Percentiles rank a stretch among this genome's conserved stretches.
These are phyloP conservation scores for Aethes cnicana DNA, from an alignment of 2,888 invertebrate genomes.

Conservation along the genomic window DNA sequence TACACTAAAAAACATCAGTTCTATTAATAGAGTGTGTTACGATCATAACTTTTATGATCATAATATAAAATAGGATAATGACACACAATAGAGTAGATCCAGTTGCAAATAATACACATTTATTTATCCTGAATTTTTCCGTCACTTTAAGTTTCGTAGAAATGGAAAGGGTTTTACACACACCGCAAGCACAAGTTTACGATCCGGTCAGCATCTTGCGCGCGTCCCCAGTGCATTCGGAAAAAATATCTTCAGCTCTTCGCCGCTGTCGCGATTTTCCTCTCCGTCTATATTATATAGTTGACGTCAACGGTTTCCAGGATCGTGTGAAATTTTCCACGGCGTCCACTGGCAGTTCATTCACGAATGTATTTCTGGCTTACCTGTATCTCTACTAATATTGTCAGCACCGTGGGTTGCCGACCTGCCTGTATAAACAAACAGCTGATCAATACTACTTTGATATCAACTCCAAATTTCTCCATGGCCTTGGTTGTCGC, in stretches of 20 bases:
- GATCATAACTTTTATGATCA: too few species aligned
- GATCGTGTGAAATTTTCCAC: conserved; percentile 75
- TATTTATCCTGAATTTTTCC: too few species aligned
- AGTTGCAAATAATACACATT: too few species aligned
- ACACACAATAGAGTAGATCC: too few species aligned
- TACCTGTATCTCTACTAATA: conserved; percentile 51
- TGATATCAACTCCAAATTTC: conserved; percentile 40
- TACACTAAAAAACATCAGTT: too few species aligned
- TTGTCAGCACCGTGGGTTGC: conserved; percentile 67
- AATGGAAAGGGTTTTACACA: too few species aligned
- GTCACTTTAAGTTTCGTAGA: too few species aligned
- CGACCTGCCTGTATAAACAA: conserved; percentile 71
- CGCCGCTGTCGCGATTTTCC: conserved; percentile 30
- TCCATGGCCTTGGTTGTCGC: conserved; percentile 7
- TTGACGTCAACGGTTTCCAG: conserved; percentile 48
- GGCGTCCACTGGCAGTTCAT: conserved; percentile 50
- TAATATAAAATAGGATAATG: too few species aligned
- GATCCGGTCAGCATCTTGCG: too few species aligned
- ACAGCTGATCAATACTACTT: conserved; percentile 66
- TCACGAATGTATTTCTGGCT: conserved; percentile 66
- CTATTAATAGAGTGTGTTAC: too few species aligned
- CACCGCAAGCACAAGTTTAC: too few species aligned
- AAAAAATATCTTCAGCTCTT: not conserved
- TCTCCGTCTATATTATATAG: conserved; percentile 34
- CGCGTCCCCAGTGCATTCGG: conserved; percentile 31